Percentiles rank a stretch among this genome's conserved stretches.
These are phyloP conservation scores for Chroicocephalus ridibundus DNA, from an alignment of 2,113 vertebrate genomes.

Conservation along the genomic window DNA sequence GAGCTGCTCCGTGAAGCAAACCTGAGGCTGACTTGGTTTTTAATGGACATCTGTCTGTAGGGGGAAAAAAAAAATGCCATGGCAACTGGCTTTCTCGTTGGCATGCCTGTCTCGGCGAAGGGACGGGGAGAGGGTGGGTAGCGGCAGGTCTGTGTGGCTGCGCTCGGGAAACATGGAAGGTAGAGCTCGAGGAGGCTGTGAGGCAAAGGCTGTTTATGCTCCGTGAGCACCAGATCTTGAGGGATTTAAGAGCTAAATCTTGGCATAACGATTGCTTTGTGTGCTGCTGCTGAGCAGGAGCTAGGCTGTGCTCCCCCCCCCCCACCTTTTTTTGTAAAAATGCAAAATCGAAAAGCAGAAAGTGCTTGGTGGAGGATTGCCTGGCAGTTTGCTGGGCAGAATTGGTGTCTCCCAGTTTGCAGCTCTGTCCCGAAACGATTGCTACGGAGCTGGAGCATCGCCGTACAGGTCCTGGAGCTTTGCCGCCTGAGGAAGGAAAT, in stretches of 20 bases:
- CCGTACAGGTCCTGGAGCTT: background rate
- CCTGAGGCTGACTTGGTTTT: slow-evolving; percentile 68
- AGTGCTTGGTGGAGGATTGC: background rate
- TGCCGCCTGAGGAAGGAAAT: background rate
- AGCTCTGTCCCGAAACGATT: background rate
- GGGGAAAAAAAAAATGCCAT: slow-evolving; percentile 46
- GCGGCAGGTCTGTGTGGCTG: background rate
- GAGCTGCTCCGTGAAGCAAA: slow-evolving; percentile 56
- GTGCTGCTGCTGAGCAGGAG: slow-evolving; percentile 21
- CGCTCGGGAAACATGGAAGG: background rate
- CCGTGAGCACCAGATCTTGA: slow-evolving; percentile 40
- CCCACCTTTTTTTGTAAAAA: background rate
- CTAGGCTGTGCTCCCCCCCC: background rate
- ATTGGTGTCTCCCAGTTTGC: background rate
- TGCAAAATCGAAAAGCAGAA: background rate
- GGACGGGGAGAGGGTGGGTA: slow-evolving; percentile 14
- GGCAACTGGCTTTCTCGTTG: slow-evolving; percentile 61
- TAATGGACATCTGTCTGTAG: slow-evolving; percentile 70
- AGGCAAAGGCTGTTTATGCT: slow-evolving; percentile 56
- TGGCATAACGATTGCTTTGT: slow-evolving; percentile 63
- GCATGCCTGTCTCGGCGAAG: background rate
- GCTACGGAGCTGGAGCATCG: rapidly evolving
- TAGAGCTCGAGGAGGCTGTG: background rate
- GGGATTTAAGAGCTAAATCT: slow-evolving; percentile 62
- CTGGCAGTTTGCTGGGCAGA: background rate